Conservation (phyloP, 2,797 vertebrate species). For the Sparidentex hasta region DNA sequence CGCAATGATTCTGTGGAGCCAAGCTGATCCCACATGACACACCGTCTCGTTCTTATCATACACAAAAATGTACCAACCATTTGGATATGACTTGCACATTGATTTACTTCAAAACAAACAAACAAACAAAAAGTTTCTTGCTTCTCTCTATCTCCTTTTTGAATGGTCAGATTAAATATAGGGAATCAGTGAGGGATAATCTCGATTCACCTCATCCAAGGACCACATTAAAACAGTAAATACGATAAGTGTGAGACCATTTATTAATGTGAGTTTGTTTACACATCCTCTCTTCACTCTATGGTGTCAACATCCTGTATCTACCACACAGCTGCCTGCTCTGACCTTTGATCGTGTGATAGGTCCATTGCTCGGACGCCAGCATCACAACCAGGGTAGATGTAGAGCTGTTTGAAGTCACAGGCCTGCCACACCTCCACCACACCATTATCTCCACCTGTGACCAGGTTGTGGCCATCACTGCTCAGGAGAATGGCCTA, state of each 20-base stretch:
- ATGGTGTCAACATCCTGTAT: neutral
- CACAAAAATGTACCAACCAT: neutral
- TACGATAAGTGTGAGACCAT: neutral
- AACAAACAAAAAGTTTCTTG: neutral
- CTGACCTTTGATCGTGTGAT: conserved; percentile 98
- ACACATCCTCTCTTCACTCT: neutral
- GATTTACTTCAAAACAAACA: neutral
- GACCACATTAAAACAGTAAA: neutral
- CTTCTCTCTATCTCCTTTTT: neutral
- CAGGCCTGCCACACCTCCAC: conserved; percentile 99
- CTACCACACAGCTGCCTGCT: neutral
- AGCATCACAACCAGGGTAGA: conserved; percentile 98
- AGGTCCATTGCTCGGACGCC: conserved; percentile 97
- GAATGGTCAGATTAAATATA: neutral
- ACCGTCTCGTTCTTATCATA: neutral
- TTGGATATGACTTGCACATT: neutral
- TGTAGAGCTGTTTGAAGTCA: conserved; percentile 97
- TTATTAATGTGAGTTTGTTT: neutral
- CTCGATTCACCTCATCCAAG: neutral
- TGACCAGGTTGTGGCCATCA: conserved; percentile 97
- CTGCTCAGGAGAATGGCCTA: conserved; percentile 97
- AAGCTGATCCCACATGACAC: neutral
- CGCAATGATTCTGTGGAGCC: neutral
- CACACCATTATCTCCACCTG: conserved; percentile 95
- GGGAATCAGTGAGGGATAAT: neutral